These are phyloP conservation scores for Tuta absoluta DNA, from an alignment of 2,888 invertebrate genomes.

Conservation along the genomic window DNA sequence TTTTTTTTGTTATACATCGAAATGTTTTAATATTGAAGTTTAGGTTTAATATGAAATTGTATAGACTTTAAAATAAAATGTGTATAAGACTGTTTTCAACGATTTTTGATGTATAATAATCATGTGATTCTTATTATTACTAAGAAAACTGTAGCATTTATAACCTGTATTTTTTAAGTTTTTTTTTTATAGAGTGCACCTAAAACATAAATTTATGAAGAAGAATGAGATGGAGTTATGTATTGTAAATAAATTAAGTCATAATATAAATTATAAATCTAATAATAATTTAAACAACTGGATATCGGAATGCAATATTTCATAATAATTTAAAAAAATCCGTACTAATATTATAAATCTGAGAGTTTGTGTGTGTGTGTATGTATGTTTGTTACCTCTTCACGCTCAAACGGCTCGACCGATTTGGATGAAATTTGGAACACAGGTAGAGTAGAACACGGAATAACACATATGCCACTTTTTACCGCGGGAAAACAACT, in stretches of 20 bases:
- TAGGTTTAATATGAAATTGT: not conserved
- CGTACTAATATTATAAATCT: too few species aligned
- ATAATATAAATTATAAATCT: not conserved
- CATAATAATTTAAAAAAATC: too few species aligned
- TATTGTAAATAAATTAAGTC: slow-evolving; percentile 1
- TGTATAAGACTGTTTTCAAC: slow-evolving; percentile 47
- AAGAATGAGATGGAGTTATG: not conserved
- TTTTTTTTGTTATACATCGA: not conserved
- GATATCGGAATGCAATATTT: not conserved
- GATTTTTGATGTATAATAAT: slow-evolving; percentile 34
- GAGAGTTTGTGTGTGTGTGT: too few species aligned
- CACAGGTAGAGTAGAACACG: too few species aligned
- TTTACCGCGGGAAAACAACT: too few species aligned
- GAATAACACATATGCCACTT: too few species aligned
- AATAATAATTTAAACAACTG: too few species aligned
- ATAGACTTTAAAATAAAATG: slow-evolving; percentile 26
- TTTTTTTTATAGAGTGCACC: not conserved
- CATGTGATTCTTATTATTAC: slow-evolving; percentile 31
- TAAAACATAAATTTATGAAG: not conserved
- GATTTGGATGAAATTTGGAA: too few species aligned
- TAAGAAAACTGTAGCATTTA: slow-evolving; percentile 3
- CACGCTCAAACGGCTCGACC: too few species aligned
- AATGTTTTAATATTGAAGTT: not conserved
- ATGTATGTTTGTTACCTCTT: too few species aligned
- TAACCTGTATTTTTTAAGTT: not conserved